These are phyloP conservation scores for Dolichopus griseipennis DNA, from an alignment of 2,888 invertebrate species.

Conservation along the genomic window DNA sequence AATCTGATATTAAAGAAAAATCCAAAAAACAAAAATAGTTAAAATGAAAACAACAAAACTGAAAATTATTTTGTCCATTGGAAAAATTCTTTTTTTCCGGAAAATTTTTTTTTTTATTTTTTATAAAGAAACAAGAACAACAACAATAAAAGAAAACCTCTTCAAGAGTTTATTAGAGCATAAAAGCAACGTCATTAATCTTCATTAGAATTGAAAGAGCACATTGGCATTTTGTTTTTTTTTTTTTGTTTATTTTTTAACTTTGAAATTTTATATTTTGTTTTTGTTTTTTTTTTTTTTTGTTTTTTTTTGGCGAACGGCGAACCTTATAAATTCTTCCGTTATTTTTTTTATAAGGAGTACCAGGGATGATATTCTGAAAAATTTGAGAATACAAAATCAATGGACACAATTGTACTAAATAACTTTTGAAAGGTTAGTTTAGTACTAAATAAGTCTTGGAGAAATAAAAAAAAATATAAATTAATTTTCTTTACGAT, in stretches of 20 bases:
- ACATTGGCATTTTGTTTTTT: conserved; percentile 10
- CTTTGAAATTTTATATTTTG: no score
- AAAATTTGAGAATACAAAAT: no score
- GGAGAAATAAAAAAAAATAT: no score
- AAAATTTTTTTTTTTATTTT: conserved; percentile 12
- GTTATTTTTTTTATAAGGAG: no score
- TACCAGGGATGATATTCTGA: no score
- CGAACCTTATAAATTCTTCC: no score
- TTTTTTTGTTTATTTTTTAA: no score
- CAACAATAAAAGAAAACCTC: conserved; percentile 14
- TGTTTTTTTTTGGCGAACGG: background rate
- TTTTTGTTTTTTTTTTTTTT: background rate
- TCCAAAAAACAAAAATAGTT: background rate
- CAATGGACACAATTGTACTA: no score
- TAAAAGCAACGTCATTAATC: conserved; percentile 25
- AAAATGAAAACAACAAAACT: no score
- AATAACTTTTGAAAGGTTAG: no score
- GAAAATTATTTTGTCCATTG: background rate
- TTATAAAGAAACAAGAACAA: conserved; percentile 11
- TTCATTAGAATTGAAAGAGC: conserved; percentile 24
- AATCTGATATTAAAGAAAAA: background rate
- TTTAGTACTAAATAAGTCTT: no score
- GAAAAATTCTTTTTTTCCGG: background rate
- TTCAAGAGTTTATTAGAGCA: conserved; percentile 20
- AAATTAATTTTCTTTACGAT: no score